Evolutionary conservation across 2,113 vertebrate species (phyloP), one percentile per base, ranked within the genome.

Genomic region (Rhodinocichla rosea): DNA sequence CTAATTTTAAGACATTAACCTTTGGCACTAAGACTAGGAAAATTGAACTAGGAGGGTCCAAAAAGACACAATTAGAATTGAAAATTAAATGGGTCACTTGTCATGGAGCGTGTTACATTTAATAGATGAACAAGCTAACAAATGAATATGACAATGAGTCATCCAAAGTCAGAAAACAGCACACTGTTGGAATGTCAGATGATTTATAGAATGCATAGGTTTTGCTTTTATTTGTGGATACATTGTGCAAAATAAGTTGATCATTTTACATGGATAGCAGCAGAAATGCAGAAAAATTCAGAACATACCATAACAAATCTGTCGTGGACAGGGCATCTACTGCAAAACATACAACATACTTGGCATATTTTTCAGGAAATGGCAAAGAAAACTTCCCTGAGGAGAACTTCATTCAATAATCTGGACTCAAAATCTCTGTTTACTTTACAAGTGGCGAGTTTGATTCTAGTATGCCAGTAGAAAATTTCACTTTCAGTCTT

Each of bases 141-240:
- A 95, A 92, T 52, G 56, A 95, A 83, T 84, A 95, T 96, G 92
- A 96, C 93, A 92, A 56, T 96, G 92, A 97, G 85, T 97, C 95
- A 96, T 88, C 73, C 6, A 3, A 93, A 96, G 44, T 71, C 60
- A 89, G 64, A 92, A 90, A 94, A 81, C 88, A 94, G 83, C 80
- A 84, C 20, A 39, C 47, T 87, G 60, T 47, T 87, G 70, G 78
- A 80, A 83, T 63, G 83, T 93, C 89, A 96, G 95, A 93, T 96
- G 83, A 93, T 93, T 89, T 95, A 55, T 67, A 75, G 80, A 94
- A 87, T 12, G 8, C 39, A 93, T 80, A 87, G 64, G 2, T 92
- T 94, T 94, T 90, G 35, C 52, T 90, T 95, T 92, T 94, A 78
- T 95, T 92, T 95, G 92, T 95, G 64, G 56, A 39, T 40, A 47